Evolutionary conservation across 2,797 vertebrate genomes (phyloP).

Genomic region (Artibeus jamaicensis): DNA sequence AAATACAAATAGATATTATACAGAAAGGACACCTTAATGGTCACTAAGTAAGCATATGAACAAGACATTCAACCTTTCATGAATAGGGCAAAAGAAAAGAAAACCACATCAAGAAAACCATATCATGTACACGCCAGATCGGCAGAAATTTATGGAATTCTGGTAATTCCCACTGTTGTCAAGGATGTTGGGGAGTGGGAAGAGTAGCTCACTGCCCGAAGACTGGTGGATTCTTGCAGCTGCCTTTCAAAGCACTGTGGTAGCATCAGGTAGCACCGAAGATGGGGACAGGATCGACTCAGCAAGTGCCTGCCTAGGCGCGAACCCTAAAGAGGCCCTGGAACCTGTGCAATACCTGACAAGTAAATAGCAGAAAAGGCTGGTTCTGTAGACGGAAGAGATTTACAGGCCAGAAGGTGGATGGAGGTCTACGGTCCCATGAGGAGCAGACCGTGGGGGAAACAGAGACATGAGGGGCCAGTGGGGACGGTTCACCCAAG

Average conservation of each 20-base stretch:
- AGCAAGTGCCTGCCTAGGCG: fast-evolving
- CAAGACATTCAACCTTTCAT: neutral
- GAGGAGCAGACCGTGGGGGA: neutral
- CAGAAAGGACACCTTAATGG: neutral
- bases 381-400: neutral
- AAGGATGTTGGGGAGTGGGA: neutral
- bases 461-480: neutral
- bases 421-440: neutral
- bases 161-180: too few species aligned
- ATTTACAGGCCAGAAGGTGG: neutral
- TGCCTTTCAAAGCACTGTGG: neutral
- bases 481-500: fast-evolving
- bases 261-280: neutral
- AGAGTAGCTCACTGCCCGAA: neutral
- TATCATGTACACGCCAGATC: neutral
- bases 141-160: neutral
- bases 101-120: neutral
- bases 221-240: fast-evolving
- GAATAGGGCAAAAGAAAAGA: neutral
- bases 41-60: neutral
- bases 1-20: neutral
- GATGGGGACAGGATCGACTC: too few species aligned
- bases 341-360: too few species aligned
- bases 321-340: neutral
- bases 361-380: neutral